These are phyloP conservation scores for Tinamus guttatus DNA, from an alignment of 2,113 vertebrate species.

Conservation along the genomic window DNA sequence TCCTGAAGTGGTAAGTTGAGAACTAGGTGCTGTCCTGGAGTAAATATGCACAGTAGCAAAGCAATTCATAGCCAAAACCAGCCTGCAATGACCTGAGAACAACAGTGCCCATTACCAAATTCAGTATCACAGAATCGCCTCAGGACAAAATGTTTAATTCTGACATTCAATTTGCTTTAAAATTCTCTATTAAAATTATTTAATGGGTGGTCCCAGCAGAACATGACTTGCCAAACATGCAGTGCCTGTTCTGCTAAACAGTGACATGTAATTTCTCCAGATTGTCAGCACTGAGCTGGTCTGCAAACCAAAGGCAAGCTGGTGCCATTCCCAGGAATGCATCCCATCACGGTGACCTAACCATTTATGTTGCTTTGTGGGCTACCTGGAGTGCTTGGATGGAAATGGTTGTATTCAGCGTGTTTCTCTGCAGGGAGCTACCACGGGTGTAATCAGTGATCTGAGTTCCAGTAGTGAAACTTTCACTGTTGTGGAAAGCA, in stretches of 20 bases:
- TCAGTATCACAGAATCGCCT: background rate
- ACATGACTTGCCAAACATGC: background rate
- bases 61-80: background rate
- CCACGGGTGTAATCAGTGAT: background rate
- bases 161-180: background rate
- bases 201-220: background rate
- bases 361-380: background rate
- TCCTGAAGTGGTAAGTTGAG: background rate
- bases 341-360: background rate
- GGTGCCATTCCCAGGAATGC: accelerated
- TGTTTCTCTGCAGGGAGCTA: accelerated
- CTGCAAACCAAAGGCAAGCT: background rate
- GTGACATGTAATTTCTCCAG: background rate
- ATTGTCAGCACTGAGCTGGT: background rate
- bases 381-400: background rate
- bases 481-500: background rate
- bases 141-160: background rate
- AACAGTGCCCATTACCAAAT: background rate
- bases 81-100: background rate
- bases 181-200: background rate
- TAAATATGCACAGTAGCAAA: background rate
- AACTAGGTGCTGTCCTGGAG: background rate
- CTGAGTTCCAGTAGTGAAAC: background rate
- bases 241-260: background rate
- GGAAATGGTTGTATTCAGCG: background rate